Conservation (phyloP, 2,888 invertebrate species). For the Acleris cristana region DNA sequence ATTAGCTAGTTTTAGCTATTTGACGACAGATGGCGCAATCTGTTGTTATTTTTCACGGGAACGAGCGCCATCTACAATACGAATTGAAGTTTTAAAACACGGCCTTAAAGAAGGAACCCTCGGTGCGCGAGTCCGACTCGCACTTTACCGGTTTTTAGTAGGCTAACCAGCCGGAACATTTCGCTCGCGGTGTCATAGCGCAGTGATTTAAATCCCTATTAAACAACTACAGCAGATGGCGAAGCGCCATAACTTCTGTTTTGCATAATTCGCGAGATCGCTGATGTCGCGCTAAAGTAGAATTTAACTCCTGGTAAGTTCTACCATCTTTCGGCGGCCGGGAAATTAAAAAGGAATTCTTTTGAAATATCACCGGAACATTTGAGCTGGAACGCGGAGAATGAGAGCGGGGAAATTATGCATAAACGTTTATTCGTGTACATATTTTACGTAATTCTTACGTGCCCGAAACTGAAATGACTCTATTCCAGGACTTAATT, state of each 20-base stretch:
- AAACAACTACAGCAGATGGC: slow-evolving; percentile 6
- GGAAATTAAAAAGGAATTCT: slow-evolving; percentile 18
- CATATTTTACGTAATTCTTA: no score
- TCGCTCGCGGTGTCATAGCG: not conserved
- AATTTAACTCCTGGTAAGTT: slow-evolving; percentile 22
- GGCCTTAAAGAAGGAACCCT: no score
- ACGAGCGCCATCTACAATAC: no score
- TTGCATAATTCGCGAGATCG: slow-evolving; percentile 22
- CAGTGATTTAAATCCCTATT: slow-evolving; percentile 4
- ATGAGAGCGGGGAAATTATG: slow-evolving; percentile 7
- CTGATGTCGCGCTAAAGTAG: slow-evolving; percentile 4
- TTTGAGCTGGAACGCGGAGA: not conserved
- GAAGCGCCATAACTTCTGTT: slow-evolving; percentile 17
- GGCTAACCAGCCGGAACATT: no score
- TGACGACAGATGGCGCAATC: no score
- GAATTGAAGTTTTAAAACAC: no score
- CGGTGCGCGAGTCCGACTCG: no score
- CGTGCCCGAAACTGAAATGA: no score
- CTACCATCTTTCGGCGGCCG: slow-evolving; percentile 12
- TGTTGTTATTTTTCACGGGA: no score
- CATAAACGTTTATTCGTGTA: not conserved
- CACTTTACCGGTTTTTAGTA: no score
- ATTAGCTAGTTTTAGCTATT: no score
- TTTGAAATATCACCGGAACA: slow-evolving; percentile 17
- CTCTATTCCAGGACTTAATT: no score